Base-by-base conservation (phyloP, 1,140 invertebrate species). In the Proales similis region DNA sequence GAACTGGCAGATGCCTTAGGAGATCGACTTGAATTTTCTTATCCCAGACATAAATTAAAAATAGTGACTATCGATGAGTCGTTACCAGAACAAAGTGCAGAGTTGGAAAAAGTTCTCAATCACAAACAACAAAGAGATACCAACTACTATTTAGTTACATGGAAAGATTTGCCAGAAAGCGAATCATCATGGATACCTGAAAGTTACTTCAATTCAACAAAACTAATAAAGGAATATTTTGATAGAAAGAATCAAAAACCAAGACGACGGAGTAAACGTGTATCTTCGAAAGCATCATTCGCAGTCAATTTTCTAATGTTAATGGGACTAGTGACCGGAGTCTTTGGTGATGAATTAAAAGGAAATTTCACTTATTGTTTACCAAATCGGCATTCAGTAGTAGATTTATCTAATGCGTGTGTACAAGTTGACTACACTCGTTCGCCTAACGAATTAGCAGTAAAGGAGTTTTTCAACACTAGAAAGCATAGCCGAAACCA, bases 151-250 rank as follows among this genome's bases (percentile, higher is more conserved):
- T 17, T 48, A 11, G 26, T 48, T 14, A 48, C 30, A 48, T 48
- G 47, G 26, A 48, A 29, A 48, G 14, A 20, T 11, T 17, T 48
- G 7, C 47, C 47, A 26, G 19, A 27, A 9, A 32, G 12, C n/a
- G 47, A 48, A 48, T 48, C 20, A 2, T 20, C 47, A 7, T 48
- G 47, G 47, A 48, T 48, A 27, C 47, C 47, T 7, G 47, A 48
- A 48, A 48, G 12, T 20, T 48, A 48, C 36, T 48, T 48, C 9
- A 48, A 48, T 14, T 32, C 17, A n/a, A n/a, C 36, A 11, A 48
- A 48, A 48, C 20, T 48, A 20, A n/a, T 48, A 48, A 48, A 48
- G 27, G 47, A 48, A 4, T 29, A 48, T 29, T 32, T 32, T 26
- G 24, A 43, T 20, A 1, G 9, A 20, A 22, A 43, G 12, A 43